phyloP scores from a whole-genome alignment of 1,140 invertebrate genomes.

The Archivesica marissinica region DNA sequence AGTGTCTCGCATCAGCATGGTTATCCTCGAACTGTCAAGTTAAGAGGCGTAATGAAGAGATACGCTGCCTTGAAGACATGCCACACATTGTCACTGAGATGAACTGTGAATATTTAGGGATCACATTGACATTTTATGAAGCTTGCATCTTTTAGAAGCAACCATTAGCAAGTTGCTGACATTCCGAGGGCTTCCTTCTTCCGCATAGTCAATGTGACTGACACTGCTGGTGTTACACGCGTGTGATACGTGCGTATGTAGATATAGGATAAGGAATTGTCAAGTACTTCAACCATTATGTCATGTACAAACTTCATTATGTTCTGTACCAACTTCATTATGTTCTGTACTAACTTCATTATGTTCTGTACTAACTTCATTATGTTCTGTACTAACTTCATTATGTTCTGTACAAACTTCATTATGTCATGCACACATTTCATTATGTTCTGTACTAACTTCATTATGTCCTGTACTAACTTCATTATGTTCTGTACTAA shows the following conservation, averaged over 20 bases:
- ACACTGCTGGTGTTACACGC: background rate
- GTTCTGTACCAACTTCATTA: no score
- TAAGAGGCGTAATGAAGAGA: background rate
- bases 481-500: no score
- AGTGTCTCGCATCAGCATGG: background rate
- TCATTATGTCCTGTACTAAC: no score
- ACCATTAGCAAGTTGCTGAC: background rate
- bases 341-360: no score
- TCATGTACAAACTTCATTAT: no score
- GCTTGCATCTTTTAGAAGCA: background rate
- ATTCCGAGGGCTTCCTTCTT: background rate
- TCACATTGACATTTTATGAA: conserved; percentile 7
- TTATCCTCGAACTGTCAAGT: background rate
- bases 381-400: no score
- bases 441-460: no score
- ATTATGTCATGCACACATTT: no score
- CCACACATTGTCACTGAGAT: background rate
- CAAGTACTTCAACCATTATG: background rate
- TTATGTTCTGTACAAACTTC: no score
- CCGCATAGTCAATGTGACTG: background rate
- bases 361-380: no score
- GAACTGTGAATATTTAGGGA: background rate
- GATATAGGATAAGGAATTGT: background rate
- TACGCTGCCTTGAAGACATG: background rate
- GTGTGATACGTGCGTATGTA: background rate